Conservation (phyloP, 1,140 invertebrate species). For the Thaumatotibia leucotreta region DNA sequence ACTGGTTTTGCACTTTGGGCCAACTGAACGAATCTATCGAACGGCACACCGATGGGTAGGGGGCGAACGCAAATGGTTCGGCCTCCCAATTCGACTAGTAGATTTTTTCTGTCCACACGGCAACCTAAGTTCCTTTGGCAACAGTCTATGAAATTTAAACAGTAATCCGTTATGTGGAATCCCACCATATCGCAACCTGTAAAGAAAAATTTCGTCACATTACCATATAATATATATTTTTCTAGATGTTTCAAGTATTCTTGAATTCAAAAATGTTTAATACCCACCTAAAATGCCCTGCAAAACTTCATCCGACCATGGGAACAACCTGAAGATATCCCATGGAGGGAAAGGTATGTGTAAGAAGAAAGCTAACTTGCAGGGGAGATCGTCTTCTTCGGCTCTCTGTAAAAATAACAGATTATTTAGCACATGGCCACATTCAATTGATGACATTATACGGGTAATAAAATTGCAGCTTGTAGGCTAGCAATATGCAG, state of each 20-base stretch:
- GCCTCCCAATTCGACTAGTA: constrained; percentile 91
- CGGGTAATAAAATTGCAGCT: background rate
- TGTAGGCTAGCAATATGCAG: too few species aligned
- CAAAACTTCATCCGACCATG: constrained; percentile 94
- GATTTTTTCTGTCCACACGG: constrained; percentile 90
- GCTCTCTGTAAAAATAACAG: constrained; percentile 76
- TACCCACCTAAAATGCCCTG: constrained; percentile 89
- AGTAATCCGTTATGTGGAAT: constrained; percentile 95
- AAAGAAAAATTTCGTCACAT: constrained; percentile 23
- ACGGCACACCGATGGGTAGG: constrained; percentile 92
- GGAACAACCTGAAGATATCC: constrained; percentile 93
- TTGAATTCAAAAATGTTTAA: background rate
- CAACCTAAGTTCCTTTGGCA: constrained; percentile 92
- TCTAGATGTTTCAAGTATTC: background rate
- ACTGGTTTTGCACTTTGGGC: constrained; percentile 87
- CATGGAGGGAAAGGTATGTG: constrained; percentile 96
- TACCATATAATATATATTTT: background rate
- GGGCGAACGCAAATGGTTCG: constrained; percentile 89
- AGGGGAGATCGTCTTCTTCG: constrained; percentile 86
- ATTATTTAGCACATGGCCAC: background rate
- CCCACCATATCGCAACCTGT: constrained; percentile 92
- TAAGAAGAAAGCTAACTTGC: constrained; percentile 92
- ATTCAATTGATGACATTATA: too few species aligned
- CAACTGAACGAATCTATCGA: constrained; percentile 89
- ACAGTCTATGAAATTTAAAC: constrained; percentile 94